A percentile compares a stretch with the other conserved stretches of the same genome.
Conservation (phyloP, 2,888 invertebrate species). For the Hofmannophila pseudospretella region DNA sequence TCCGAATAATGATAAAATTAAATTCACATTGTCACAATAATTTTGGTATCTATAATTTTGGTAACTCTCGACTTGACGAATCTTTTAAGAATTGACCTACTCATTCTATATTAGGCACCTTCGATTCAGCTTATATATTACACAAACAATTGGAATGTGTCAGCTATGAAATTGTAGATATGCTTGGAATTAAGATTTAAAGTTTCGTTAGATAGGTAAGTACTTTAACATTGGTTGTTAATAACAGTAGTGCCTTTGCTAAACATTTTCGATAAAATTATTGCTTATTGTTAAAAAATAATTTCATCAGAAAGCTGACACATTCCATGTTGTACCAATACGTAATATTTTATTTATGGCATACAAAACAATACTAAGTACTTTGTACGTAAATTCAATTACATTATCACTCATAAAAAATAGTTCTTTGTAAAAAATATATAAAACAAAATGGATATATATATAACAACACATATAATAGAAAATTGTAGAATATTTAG, state of each 20-base stretch:
- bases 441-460: conserved; percentile 13
- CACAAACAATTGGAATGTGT: conserved; percentile 30
- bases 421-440: conserved; percentile 12
- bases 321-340: conserved; percentile 15
- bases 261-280: too few relatives aligned
- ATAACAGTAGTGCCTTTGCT: too few relatives aligned
- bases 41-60: too few relatives aligned
- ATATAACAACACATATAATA: conserved; percentile 1
- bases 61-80: too few relatives aligned
- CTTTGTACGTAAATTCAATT: conserved; percentile 53
- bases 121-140: conserved; percentile 63
- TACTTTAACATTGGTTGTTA: too few relatives aligned
- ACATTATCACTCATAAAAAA: conserved; percentile 12
- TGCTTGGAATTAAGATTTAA: too few relatives aligned
- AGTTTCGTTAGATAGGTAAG: too few relatives aligned
- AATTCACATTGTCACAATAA: too few relatives aligned
- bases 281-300: too few relatives aligned
- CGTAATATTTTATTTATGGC: conserved; percentile 39
- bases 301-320: too few relatives aligned
- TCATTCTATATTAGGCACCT: conserved; percentile 46
- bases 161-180: too few relatives aligned
- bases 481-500: neutral
- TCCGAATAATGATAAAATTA: too few relatives aligned
- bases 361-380: conserved; percentile 45
- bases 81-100: conserved; percentile 12